Percentiles rank a stretch among this genome's conserved stretches.
Conservation (phyloP, 2,888 invertebrate genomes). For the Pyrgus malvae region DNA sequence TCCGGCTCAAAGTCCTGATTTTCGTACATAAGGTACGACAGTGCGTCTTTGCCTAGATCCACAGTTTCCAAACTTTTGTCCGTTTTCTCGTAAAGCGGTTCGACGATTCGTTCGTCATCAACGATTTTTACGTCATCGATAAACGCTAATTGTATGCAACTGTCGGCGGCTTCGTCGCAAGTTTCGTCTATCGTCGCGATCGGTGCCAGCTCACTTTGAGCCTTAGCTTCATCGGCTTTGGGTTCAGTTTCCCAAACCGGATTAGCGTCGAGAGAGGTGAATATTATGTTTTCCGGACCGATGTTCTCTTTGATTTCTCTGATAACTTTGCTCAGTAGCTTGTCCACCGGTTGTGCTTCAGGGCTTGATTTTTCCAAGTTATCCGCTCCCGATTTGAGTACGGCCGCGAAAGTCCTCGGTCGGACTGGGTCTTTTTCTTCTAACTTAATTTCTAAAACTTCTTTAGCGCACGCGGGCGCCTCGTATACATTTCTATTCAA, state of each 20-base stretch:
- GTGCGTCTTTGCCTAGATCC: constrained; percentile 69
- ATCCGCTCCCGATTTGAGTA: constrained; percentile 68
- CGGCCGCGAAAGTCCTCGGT: constrained; percentile 70
- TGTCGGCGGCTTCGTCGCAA: constrained; percentile 54
- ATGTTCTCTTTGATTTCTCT: constrained; percentile 84
- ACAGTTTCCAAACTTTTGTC: constrained; percentile 46
- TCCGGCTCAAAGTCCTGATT: constrained; percentile 51
- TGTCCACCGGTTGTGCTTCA: constrained; percentile 69
- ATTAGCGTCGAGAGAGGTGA: constrained; percentile 33
- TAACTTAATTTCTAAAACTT: constrained; percentile 36
- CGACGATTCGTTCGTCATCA: constrained; percentile 34
- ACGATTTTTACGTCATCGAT: constrained; percentile 60
- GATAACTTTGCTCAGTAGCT: constrained; percentile 80
- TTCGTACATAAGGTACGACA: constrained; percentile 66
- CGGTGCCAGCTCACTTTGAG: constrained; percentile 59
- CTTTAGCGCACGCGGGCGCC: constrained; percentile 33
- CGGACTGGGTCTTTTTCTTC: constrained; percentile 50
- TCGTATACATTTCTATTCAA: constrained; percentile 53
- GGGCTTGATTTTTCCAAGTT: constrained; percentile 66
- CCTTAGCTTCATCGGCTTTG: constrained; percentile 50
- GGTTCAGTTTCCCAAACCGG: constrained; percentile 52
- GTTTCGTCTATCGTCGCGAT: constrained; percentile 73
- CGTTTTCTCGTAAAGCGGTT: background rate
- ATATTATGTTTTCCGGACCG: constrained; percentile 82
- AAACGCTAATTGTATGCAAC: constrained; percentile 50